Evolutionary conservation across 2,797 vertebrate genomes (phyloP), one percentile per base, ranked within the genome.

Genomic region (Sphenodon punctatus): DNA sequence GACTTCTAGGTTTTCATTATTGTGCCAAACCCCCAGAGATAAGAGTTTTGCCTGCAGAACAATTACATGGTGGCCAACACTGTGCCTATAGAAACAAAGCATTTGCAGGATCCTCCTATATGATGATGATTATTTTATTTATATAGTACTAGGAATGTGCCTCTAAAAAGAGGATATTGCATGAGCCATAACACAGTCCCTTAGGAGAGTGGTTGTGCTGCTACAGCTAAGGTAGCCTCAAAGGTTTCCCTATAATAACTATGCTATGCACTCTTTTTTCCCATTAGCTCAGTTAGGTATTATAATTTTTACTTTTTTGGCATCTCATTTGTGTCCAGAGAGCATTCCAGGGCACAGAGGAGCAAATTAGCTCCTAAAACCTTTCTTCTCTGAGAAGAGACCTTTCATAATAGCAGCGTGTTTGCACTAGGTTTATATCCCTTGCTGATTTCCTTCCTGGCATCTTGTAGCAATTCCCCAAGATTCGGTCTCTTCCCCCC

Each of bases 391-490:
- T n/a, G n/a, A n/a, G n/a, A n/a, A 23, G 82, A 70, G 48, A n/a
- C 32, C 32, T 82, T 56, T 65, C 4, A 2, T 53, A 55, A 48
- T 75, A 71, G 56, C 88, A 42, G 56, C 0, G 0, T 82, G 80
- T 65, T 88, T 72, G n/a, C n/a, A 3, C 17, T 25, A 32, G 39
- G 19, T 75, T 90, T 85, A 25, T 75, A 20, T 81, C 65, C 42
- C 43, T 42, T 56, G 39, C 39, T 11, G 3, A 23, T 58, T 81
- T 61, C 48, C 75, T 89, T 69, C 43, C 12, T 56, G 20, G 58
- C 55, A 25, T 59, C 63, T 43, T 32, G 13, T 14, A 87, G 68
- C 43, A 19, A 1, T 59, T 77, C 64, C 58, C 74, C n/a, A 86
- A 74, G 82, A 46, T 60, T 23, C 0, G 84, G 67, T 64, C 4